Evolutionary conservation across 2,113 vertebrate species (phyloP), one percentile per base, ranked within the genome.

Genomic region (Paradoxurus hermaphroditus): DNA sequence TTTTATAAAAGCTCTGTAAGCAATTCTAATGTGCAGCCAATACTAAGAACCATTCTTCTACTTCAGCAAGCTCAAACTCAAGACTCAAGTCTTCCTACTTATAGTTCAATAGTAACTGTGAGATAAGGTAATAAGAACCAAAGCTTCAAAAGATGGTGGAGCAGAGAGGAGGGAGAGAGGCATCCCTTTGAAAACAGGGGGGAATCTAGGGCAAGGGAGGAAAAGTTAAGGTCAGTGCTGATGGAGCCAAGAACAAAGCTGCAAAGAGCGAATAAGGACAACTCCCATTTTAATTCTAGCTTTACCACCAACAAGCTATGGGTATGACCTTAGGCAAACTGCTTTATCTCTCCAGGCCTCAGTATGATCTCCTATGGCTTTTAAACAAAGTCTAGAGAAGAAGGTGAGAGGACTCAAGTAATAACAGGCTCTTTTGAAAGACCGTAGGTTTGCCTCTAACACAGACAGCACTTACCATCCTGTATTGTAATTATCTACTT

Each of bases 1-100:
- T 83, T 83, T 59, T 90, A 39, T 59, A 78, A 95, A 96, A 91
- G 70, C 25, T 78, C 77, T 95, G 4, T 49, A 90, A 94, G 19
- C 21, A 92, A 94, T 73, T 92, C 44, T 86, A 92, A 93, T 13
- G 1, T 51, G 16, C 5, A 51, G 27, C 14, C 67, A 91, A 70
- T 29, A 18, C 31, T 90, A 86, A 73, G 19, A 91, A 75, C 75
- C 81, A 83, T 65, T 81, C 39, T 49, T 91, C 67, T 36, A 65
- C 31, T 27, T 81, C 41, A 91, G 63, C 34, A 36, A 95, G 51
- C 34, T 84, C 77, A 87, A 90, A 79, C 44, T 44, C 59, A 79
- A 86, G 49, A 59, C 49, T 90, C 53, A 94, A 65, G 29, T 59
- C 53, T 44, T 93, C 81, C 62, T 90, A 46, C 19, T 84, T 73